Evolutionary conservation across 2,888 invertebrate genomes (phyloP), one percentile per base, ranked within the genome.

Genomic region (Plagodis pulveraria): DNA sequence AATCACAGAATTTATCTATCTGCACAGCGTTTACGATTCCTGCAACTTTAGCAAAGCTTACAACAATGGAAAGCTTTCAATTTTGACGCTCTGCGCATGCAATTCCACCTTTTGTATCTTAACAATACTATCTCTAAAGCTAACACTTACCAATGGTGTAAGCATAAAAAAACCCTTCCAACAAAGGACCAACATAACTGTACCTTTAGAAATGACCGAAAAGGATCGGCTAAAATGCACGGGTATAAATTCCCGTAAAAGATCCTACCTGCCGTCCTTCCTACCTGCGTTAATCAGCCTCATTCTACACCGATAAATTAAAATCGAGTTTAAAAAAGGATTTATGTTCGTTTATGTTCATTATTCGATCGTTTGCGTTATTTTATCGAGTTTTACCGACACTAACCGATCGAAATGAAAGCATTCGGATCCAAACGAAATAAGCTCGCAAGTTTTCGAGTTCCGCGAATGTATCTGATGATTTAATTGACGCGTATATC

Each of bases 261-360:
- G 82, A 69, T 73, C 40, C 83, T 89, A 88, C 89, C 89, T 88
- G 87, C 78, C 66, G 67, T 71, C 76, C 0, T 40, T 22, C 22
- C 22, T 89, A 89, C 90, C 88, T 89, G 88, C 78, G 72, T 78
- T 81, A 86, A 90, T 88, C 86, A 84, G 81, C 72, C 32, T 49
- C 48, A 52, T 52, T 44, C 48, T 50, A 45, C 38, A 60, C 6
- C 82, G 81, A 86, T 89, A 91, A 88, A 88, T 90, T 87, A 87
- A 87, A 83, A 76, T 78, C 76, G 73, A 71, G 77, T 82, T 83
- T 77, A 77, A 71, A 77, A 71, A 70, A 77, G 76, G 84, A 87
- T 86, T 87, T 86, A 86, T 82, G 77, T 62, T 73, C 68, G 65
- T 75, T 77, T 53, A 69, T 84, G 80, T 86, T 86, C 83, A 86